These are phyloP conservation scores for Ectemnius lituratus DNA, from an alignment of 2,888 invertebrate species.

Conservation along the genomic window DNA sequence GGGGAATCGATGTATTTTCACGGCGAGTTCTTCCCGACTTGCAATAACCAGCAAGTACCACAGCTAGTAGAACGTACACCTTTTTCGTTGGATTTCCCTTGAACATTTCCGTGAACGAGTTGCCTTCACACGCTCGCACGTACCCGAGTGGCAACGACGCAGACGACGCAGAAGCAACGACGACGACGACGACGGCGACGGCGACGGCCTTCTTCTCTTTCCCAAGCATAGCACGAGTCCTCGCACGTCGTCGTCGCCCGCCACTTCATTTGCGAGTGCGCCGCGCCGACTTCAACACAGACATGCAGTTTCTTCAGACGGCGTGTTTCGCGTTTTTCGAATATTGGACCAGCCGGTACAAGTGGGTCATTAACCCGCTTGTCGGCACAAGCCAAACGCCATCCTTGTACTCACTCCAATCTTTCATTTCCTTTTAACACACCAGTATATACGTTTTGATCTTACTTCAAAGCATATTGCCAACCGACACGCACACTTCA, in stretches of 20 bases:
- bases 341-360: background rate
- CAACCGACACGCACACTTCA: too few species aligned
- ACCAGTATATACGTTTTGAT: too few species aligned
- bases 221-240: too few species aligned
- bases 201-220: too few species aligned
- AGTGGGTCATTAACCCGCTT: slow-evolving; percentile 7
- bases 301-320: background rate
- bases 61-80: background rate
- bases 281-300: too few species aligned
- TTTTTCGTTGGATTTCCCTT: background rate
- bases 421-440: too few species aligned
- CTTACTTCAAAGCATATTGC: too few species aligned
- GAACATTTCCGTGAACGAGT: background rate
- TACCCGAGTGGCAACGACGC: background rate
- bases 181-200: too few species aligned
- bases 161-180: too few species aligned
- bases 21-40: background rate
- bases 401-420: background rate
- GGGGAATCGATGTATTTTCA: background rate
- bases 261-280: too few species aligned
- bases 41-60: background rate
- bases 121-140: slow-evolving; percentile 2
- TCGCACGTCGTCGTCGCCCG: too few species aligned
- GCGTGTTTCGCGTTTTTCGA: slow-evolving; percentile 5
- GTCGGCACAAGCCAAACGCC: background rate